Evolutionary conservation across 2,888 invertebrate species (phyloP).

Genomic region (Lepetodrilus schrolli): DNA sequence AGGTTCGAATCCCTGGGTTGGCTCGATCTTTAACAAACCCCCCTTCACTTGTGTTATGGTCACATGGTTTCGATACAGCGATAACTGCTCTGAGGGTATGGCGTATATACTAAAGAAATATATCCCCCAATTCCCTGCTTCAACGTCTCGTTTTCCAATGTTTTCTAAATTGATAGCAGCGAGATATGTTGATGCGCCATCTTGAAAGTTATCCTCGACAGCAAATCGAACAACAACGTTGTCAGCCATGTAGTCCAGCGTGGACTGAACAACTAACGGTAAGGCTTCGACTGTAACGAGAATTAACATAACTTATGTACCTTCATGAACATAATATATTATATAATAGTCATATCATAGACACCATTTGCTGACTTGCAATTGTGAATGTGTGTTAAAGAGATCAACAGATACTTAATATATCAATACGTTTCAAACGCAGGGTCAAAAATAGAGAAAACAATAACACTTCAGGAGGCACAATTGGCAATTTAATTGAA

Average conservation of each 20-base stretch:
- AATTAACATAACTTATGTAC: too few relatives aligned
- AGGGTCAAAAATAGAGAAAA: too few relatives aligned
- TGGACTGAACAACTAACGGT: slow-evolving; percentile 42
- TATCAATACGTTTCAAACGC: too few relatives aligned
- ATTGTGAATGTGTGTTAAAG: too few relatives aligned
- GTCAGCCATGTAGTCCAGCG: slow-evolving; percentile 57
- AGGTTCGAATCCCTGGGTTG: slow-evolving; percentile 31
- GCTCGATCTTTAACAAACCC: slow-evolving; percentile 46
- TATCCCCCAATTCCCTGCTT: slow-evolving; percentile 58
- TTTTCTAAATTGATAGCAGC: slow-evolving; percentile 46
- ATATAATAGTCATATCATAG: too few relatives aligned
- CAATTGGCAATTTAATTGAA: too few relatives aligned
- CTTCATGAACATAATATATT: too few relatives aligned
- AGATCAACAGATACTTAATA: too few relatives aligned
- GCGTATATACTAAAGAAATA: slow-evolving; percentile 49
- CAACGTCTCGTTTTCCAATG: slow-evolving; percentile 41
- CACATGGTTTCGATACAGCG: slow-evolving; percentile 21
- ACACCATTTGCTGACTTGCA: too few relatives aligned
- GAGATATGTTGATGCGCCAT: slow-evolving; percentile 34
- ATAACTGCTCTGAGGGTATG: slow-evolving; percentile 36
- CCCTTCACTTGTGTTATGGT: slow-evolving; percentile 48
- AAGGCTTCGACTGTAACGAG: neutral
- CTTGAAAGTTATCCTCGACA: slow-evolving; percentile 44
- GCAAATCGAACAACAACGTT: slow-evolving; percentile 45
- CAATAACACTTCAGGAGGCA: too few relatives aligned